Conservation (phyloP, 2,797 vertebrate genomes). For the Craterocephalus amniculus region DNA sequence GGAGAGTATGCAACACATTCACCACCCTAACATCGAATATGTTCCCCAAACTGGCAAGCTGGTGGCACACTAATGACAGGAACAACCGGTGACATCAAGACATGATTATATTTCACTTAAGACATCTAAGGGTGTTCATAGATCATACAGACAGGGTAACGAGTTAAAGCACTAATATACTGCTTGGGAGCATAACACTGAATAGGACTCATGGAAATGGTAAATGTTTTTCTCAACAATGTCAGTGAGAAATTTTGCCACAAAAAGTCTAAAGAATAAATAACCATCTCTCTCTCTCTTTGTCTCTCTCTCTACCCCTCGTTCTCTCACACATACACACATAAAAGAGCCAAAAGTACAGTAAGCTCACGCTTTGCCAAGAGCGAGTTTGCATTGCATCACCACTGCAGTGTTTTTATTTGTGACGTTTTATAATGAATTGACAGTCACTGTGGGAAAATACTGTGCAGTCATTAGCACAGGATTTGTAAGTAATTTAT, state of each 20-base stretch:
- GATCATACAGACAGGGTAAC: slow-evolving; percentile 66
- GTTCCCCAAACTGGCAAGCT: slow-evolving; percentile 92
- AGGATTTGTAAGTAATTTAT: slow-evolving; percentile 79
- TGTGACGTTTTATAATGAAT: slow-evolving; percentile 72
- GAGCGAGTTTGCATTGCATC: slow-evolving; percentile 51
- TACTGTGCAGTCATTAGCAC: slow-evolving; percentile 78
- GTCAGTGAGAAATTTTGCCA: slow-evolving; percentile 32
- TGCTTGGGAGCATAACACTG: slow-evolving; percentile 48
- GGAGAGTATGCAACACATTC: slow-evolving; percentile 91
- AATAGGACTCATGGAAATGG: slow-evolving; percentile 44
- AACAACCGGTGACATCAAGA: slow-evolving; percentile 79
- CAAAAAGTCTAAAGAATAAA: slow-evolving; percentile 31
- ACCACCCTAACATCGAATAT: slow-evolving; percentile 91
- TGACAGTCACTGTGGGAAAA: slow-evolving; percentile 61
- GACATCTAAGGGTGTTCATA: slow-evolving; percentile 66
- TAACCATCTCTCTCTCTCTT: slow-evolving; percentile 18
- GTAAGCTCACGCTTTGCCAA: slow-evolving; percentile 35
- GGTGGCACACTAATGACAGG: slow-evolving; percentile 85
- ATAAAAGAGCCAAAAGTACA: slow-evolving; percentile 19
- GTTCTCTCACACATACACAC: neutral
- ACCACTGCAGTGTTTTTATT: slow-evolving; percentile 64
- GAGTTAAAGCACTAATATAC: slow-evolving; percentile 48
- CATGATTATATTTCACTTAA: slow-evolving; percentile 71
- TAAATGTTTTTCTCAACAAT: slow-evolving; percentile 35
- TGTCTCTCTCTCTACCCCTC: neutral